Conservation (phyloP, 2,888 invertebrate species). For the Caenorhabditis wallacei region DNA sequence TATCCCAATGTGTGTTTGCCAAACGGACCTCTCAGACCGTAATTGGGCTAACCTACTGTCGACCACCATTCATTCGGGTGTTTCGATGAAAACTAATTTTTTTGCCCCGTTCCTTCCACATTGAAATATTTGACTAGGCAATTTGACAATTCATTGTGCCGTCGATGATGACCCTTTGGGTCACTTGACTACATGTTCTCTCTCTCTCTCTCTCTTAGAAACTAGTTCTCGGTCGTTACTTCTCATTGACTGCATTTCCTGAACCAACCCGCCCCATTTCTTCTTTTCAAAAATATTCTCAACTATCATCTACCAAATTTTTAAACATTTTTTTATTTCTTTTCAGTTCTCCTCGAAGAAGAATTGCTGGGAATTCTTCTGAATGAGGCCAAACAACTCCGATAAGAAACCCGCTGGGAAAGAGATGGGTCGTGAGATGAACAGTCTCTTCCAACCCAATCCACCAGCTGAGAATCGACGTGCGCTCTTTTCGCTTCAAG, state of each 20-base stretch:
- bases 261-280: background rate
- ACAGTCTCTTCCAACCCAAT: conserved; percentile 8
- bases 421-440: conserved; percentile 27
- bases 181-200: background rate
- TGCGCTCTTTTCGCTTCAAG: conserved; percentile 7
- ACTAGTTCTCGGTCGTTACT: no score
- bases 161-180: background rate
- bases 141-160: background rate
- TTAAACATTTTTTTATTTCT: background rate
- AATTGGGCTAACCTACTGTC: background rate
- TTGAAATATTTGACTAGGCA: background rate
- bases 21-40: background rate
- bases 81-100: no score
- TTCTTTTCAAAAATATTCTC: no score
- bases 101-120: background rate
- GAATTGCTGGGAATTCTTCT: conserved; percentile 3
- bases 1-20: background rate
- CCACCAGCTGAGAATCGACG: background rate
- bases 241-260: background rate
- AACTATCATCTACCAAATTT: background rate
- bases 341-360: background rate
- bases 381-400: background rate
- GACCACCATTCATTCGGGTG: no score
- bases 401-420: background rate
- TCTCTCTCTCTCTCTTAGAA: no score